phyloP scores from a whole-genome alignment of 92 coral and sea anemone genomes.

The Zoanthus gigantus region DNA sequence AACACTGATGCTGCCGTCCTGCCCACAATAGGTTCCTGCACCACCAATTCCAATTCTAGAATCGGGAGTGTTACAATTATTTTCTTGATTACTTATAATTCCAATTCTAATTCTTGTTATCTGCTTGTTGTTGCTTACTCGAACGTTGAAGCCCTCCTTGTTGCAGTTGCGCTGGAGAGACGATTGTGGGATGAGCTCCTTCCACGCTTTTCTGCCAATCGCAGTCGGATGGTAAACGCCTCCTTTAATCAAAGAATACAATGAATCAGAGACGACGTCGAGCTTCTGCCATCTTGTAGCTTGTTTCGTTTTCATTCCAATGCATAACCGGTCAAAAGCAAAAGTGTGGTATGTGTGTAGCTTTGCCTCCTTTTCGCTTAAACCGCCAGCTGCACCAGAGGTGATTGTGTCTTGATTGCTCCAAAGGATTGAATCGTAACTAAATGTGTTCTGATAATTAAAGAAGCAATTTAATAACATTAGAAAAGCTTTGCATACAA shows the following conservation, averaged over 20 bases:
- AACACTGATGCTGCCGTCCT: too few species aligned
- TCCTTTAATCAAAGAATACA: slow-evolving; percentile 36
- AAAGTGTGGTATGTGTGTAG: slow-evolving; percentile 43
- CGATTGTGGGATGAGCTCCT: slow-evolving; percentile 38
- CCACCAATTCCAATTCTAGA: too few species aligned
- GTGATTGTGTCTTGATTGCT: slow-evolving; percentile 8
- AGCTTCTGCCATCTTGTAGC: slow-evolving; percentile 41
- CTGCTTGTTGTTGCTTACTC: neutral
- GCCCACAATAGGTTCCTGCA: too few species aligned
- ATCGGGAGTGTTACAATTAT: too few species aligned
- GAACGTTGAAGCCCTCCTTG: slow-evolving; percentile 55
- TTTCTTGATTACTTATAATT: slow-evolving; percentile 59
- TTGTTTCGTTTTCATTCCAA: slow-evolving; percentile 42
- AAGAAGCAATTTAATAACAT: too few species aligned
- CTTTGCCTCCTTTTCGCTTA: slow-evolving; percentile 46
- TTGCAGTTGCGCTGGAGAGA: slow-evolving; percentile 60
- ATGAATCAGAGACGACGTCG: slow-evolving; percentile 23
- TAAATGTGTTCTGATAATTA: slow-evolving; percentile 4
- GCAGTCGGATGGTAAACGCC: neutral
- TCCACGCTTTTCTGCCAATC: slow-evolving; percentile 44
- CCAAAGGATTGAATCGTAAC: neutral
- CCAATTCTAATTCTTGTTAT: slow-evolving; percentile 51
- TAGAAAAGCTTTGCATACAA: too few species aligned
- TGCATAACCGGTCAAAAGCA: slow-evolving; percentile 44
- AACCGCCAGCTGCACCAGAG: slow-evolving; percentile 32